Evolutionary conservation across 2,113 vertebrate species (phyloP).

Genomic region (Hemibagrus wyckioides): DNA sequence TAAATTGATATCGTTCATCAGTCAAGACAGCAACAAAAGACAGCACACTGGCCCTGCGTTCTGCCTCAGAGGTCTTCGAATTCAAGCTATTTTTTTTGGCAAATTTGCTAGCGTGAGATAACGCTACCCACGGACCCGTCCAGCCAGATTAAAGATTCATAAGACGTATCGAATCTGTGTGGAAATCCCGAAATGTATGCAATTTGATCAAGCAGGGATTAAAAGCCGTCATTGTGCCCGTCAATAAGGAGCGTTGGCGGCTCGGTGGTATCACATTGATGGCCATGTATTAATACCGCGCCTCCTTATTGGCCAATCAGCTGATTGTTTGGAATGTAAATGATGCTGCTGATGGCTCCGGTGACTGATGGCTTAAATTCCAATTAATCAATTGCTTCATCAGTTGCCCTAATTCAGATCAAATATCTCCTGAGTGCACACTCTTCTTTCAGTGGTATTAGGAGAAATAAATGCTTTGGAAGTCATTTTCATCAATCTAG

Average conservation of each 20-base stretch:
- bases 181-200: slow-evolving; percentile 77
- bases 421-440: slow-evolving; percentile 91
- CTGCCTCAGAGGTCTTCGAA: slow-evolving; percentile 14
- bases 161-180: slow-evolving; percentile 71
- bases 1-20: slow-evolving; percentile 47
- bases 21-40: slow-evolving; percentile 28
- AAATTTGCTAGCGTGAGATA: background rate
- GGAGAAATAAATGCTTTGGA: slow-evolving; percentile 89
- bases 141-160: slow-evolving; percentile 74
- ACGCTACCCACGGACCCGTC: background rate
- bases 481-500: slow-evolving; percentile 89
- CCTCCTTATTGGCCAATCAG: slow-evolving; percentile 84
- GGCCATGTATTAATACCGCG: slow-evolving; percentile 82
- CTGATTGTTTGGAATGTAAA: slow-evolving; percentile 97
- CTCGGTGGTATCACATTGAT: slow-evolving; percentile 80
- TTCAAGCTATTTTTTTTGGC: background rate
- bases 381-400: slow-evolving; percentile 99
- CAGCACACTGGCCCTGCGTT: background rate
- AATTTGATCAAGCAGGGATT: slow-evolving; percentile 77
- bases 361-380: slow-evolving; percentile 98
- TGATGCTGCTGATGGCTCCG: slow-evolving; percentile 90
- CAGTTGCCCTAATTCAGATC: slow-evolving; percentile 96
- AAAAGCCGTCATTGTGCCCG: slow-evolving; percentile 76
- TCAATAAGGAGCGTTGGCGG: slow-evolving; percentile 77
- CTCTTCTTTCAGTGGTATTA: slow-evolving; percentile 83